Evolutionary conservation across 2,113 vertebrate genomes (phyloP).

Genomic region (Daboia siamensis): DNA sequence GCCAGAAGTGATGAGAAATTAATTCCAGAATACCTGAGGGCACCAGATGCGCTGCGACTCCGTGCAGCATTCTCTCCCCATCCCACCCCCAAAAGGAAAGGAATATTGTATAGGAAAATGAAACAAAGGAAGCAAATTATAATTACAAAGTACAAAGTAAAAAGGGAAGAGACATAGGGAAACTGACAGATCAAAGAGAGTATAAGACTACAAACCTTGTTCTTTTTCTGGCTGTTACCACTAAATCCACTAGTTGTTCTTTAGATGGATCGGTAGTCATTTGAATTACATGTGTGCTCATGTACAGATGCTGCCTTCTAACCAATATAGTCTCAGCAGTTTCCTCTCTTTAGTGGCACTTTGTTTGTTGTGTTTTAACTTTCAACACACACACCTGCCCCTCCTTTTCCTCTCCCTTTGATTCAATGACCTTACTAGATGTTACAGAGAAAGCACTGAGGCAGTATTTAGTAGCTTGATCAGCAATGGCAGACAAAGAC

Average conservation of each 20-base stretch:
- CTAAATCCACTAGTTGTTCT: background rate
- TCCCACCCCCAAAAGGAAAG: background rate
- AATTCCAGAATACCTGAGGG: background rate
- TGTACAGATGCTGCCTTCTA: background rate
- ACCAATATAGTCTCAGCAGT: background rate
- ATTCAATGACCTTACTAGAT: slow-evolving; percentile 37
- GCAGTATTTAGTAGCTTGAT: slow-evolving; percentile 48
- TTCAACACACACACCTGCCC: background rate
- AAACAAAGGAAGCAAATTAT: background rate
- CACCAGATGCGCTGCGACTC: background rate
- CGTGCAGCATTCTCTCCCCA: background rate
- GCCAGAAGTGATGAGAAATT: background rate
- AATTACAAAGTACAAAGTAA: background rate
- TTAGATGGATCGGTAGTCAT: background rate
- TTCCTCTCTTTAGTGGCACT: background rate
- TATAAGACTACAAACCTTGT: slow-evolving; percentile 37
- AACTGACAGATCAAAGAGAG: accelerated
- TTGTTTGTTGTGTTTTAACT: background rate
- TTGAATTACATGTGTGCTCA: background rate
- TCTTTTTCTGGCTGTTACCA: background rate
- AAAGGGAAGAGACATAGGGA: background rate
- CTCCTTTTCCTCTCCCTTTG: background rate
- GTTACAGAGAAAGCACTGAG: slow-evolving; percentile 37
- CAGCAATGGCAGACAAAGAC: slow-evolving; percentile 39
- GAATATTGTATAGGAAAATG: background rate